Evolutionary conservation across 2,888 invertebrate genomes (phyloP).

Genomic region (Drosophila mayaguana): DNA sequence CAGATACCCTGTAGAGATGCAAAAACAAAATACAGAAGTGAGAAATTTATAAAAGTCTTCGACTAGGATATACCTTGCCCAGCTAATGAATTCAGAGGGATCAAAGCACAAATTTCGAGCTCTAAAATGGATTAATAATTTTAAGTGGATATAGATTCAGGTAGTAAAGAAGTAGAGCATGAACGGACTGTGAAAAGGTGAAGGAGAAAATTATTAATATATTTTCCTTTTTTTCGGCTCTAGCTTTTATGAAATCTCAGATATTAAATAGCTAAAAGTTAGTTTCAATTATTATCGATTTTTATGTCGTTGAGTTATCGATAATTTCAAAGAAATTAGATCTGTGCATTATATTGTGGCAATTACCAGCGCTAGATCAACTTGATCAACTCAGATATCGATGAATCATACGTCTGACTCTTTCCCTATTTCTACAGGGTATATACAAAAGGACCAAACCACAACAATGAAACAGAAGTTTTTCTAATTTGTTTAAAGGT

Average conservation of each 20-base stretch:
- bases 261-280: no score
- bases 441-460: conserved; percentile 10
- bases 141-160: background rate
- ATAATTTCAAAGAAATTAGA: background rate
- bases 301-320: background rate
- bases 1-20: background rate
- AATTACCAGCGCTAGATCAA: no score
- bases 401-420: background rate
- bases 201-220: background rate
- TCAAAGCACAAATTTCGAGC: background rate
- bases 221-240: background rate
- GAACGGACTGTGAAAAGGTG: no score
- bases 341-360: no score
- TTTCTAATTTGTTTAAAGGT: conserved; percentile 72
- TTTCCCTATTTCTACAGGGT: background rate
- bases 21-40: no score
- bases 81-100: no score
- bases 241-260: background rate
- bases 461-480: conserved; percentile 55
- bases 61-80: background rate
- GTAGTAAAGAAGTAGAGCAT: background rate
- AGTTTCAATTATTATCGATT: background rate
- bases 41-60: background rate
- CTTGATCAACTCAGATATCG: background rate
- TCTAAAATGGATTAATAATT: background rate